A percentile compares a stretch with the other conserved stretches of the same genome.
Evolutionary conservation across 2,113 vertebrate genomes (phyloP).

Genomic region (Ctenodactylus gundi): DNA sequence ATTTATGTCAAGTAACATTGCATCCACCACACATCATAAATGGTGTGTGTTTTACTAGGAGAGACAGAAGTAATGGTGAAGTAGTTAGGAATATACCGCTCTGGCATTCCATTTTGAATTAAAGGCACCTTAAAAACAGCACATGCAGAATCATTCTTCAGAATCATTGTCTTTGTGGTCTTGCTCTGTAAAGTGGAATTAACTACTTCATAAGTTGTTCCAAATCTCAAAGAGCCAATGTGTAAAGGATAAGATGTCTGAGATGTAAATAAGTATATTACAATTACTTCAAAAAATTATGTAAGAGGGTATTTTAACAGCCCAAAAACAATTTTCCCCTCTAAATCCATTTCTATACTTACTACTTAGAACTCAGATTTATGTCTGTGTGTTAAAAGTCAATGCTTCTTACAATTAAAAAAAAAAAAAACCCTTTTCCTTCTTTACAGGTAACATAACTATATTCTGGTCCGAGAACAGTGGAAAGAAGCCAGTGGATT

Average conservation of each 20-base stretch:
- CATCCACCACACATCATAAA: no score
- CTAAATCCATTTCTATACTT: neutral
- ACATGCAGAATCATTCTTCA: neutral
- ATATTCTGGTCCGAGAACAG: neutral
- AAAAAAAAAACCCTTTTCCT: neutral
- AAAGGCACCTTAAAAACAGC: no score
- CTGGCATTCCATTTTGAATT: no score
- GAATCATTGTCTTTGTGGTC: no score
- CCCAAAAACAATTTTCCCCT: neutral
- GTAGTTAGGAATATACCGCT: no score
- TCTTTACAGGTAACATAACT: slow-evolving; percentile 23
- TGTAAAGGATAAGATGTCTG: neutral
- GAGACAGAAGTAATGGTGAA: neutral
- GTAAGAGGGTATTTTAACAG: neutral
- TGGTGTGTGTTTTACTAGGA: neutral
- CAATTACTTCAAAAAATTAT: neutral
- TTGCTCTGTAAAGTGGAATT: neutral
- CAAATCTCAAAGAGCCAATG: neutral
- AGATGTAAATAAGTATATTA: neutral
- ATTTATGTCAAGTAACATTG: neutral
- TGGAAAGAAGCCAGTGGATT: fast-evolving
- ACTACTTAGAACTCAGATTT: neutral
- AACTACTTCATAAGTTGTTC: neutral
- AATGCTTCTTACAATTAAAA: neutral
- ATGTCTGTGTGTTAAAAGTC: neutral